A percentile compares a stretch with the other conserved stretches of the same genome.
Conservation (phyloP, 1,140 invertebrate genomes). For the Halyomorpha halys region DNA sequence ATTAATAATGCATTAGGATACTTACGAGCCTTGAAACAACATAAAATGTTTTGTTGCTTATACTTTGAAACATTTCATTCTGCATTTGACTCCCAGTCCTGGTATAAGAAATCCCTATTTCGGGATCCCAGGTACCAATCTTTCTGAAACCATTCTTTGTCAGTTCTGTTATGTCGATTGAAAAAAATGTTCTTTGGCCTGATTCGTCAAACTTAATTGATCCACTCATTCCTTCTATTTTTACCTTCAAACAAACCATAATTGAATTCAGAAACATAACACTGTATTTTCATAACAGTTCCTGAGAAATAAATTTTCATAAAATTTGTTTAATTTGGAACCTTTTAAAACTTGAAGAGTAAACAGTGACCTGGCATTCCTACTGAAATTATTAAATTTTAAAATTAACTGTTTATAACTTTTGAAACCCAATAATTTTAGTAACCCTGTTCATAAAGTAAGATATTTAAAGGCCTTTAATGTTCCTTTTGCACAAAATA, state of each 20-base stretch:
- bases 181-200: slow-evolving; percentile 59
- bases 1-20: slow-evolving; percentile 52
- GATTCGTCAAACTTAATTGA: slow-evolving; percentile 58
- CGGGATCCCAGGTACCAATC: slow-evolving; percentile 52
- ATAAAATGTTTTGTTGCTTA: slow-evolving; percentile 39
- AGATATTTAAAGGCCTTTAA: no score
- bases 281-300: no score
- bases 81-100: slow-evolving; percentile 36
- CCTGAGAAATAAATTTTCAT: no score
- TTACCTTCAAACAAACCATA: slow-evolving; percentile 36
- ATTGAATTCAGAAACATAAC: no score
- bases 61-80: slow-evolving; percentile 37
- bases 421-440: no score
- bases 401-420: no score
- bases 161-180: slow-evolving; percentile 67
- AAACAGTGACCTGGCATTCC: no score
- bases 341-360: no score
- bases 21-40: slow-evolving; percentile 40
- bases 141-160: slow-evolving; percentile 44
- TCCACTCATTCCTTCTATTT: slow-evolving; percentile 62
- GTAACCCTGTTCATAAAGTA: no score
- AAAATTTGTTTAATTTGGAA: no score
- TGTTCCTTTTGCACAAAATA: no score
- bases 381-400: no score
- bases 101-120: slow-evolving; percentile 40